A percentile compares a stretch with the other conserved stretches of the same genome.
Conservation (phyloP, 2,797 vertebrate species). For the Fistularia tabacaria region DNA sequence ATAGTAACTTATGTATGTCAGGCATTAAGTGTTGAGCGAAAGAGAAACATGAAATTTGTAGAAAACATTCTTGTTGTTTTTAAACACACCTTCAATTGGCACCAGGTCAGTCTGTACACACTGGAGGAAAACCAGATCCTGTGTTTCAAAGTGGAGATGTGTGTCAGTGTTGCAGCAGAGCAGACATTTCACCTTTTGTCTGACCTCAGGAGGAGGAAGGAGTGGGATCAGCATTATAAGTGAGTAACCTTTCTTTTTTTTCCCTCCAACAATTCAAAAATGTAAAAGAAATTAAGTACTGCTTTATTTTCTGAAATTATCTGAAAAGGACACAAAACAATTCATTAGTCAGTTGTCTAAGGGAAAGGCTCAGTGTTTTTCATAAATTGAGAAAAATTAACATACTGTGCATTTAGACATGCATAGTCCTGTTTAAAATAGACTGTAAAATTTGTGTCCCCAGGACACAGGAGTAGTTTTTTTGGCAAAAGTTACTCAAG, state of each 20-base stretch:
- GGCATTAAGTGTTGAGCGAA: slow-evolving; percentile 5
- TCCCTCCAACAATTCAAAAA: not conserved
- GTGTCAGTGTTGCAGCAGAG: slow-evolving; percentile 70
- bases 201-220: slow-evolving; percentile 81
- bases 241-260: slow-evolving; percentile 64
- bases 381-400: not conserved
- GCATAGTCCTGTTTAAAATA: too few relatives aligned
- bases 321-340: too few relatives aligned
- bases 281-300: not conserved
- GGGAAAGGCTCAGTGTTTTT: too few relatives aligned
- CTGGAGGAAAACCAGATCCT: slow-evolving; percentile 91
- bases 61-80: slow-evolving; percentile 8
- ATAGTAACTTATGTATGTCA: too few relatives aligned
- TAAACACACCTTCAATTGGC: slow-evolving; percentile 13
- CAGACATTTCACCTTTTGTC: slow-evolving; percentile 87
- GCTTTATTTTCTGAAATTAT: too few relatives aligned
- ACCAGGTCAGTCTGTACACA: slow-evolving; percentile 85
- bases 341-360: too few relatives aligned
- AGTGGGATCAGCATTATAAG: slow-evolving; percentile 91
- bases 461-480: too few relatives aligned
- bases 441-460: too few relatives aligned
- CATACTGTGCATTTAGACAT: not conserved
- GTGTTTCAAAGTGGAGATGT: slow-evolving; percentile 88
- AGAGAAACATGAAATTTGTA: not conserved
- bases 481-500: too few relatives aligned